Base-by-base conservation (phyloP, 2,797 vertebrate genomes). In the Potorous gilbertii region DNA sequence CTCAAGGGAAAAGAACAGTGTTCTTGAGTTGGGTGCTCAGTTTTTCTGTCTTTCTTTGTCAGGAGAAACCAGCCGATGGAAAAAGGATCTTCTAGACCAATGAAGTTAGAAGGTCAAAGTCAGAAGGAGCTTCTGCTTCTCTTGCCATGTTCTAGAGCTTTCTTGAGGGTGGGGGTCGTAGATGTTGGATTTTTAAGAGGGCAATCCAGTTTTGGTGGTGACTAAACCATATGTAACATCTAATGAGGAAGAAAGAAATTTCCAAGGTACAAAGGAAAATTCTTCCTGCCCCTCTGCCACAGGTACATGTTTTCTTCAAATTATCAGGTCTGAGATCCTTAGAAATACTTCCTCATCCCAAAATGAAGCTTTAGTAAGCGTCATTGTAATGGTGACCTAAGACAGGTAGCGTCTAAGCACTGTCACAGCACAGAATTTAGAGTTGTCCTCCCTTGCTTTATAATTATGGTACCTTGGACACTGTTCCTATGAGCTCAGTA, bases 381-480 rank as follows among this genome's bases (percentile, higher is more conserved):
- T 87, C 27, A 87, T 87, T 50, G 18, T 46, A 87, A 87, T 87
- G 24, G 21, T 21, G 24, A 46, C 24, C 11, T 27, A 87, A 50
- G 21, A 9, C 74, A 87, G 40, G 24, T 87, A 46, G 74, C 50
- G 10, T 46, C 40, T 87, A 50, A 87, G n/a, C 21, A 40, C 74
- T 87, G 27, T 87, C 10, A 4, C 21, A 87, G 74, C 9, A 27
- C 0, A 87, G 40, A 92, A 90, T 92, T 96, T 92, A 94, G 66
- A 95, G 62, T 94, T 93, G n/a, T 18, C 56, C 57, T 96, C 57
- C 66, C 94, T 93, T 31, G 91, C 55, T 56, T 95, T 74, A 62
- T 96, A 91, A 96, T 97, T 95, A 93, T 94, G 14, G 96, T 62
- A 29, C 89, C 56, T 92, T 97, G 56, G 0, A 0, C 96, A 55